Evolutionary conservation across 2,888 invertebrate genomes (phyloP).

Genomic region (Plagodis pulveraria): DNA sequence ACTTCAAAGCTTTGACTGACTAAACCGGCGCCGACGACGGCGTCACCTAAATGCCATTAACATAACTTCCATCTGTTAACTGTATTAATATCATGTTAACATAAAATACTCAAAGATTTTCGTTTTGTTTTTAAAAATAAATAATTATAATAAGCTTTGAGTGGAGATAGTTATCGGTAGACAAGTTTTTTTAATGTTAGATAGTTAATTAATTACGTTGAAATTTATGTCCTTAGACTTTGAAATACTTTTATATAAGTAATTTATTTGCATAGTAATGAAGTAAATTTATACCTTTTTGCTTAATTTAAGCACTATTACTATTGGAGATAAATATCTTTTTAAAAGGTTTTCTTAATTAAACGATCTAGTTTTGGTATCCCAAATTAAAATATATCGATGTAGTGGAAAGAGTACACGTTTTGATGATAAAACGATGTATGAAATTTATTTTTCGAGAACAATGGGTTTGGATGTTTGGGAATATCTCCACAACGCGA

Average conservation of each 20-base stretch:
- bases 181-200: constrained; percentile 10
- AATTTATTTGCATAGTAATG: not conserved
- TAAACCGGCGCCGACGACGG: constrained; percentile 12
- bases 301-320: too few species aligned
- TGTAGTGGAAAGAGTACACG: too few species aligned
- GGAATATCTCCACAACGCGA: too few species aligned
- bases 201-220: constrained; percentile 8
- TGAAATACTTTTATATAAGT: not conserved
- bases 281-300: too few species aligned
- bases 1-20: constrained; percentile 16
- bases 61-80: constrained; percentile 20
- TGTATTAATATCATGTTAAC: constrained; percentile 30
- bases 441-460: too few species aligned
- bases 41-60: constrained; percentile 7
- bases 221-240: constrained; percentile 7
- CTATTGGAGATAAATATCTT: too few species aligned
- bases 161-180: constrained; percentile 7
- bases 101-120: constrained; percentile 45
- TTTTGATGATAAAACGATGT: too few species aligned
- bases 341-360: too few species aligned
- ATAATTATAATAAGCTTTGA: constrained; percentile 14
- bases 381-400: too few species aligned
- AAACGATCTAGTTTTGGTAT: too few species aligned
- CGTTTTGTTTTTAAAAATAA: constrained; percentile 24
- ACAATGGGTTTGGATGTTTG: too few species aligned